Evolutionary conservation across 2,888 invertebrate species (phyloP).

Genomic region (Mimumesa dahlbomi): DNA sequence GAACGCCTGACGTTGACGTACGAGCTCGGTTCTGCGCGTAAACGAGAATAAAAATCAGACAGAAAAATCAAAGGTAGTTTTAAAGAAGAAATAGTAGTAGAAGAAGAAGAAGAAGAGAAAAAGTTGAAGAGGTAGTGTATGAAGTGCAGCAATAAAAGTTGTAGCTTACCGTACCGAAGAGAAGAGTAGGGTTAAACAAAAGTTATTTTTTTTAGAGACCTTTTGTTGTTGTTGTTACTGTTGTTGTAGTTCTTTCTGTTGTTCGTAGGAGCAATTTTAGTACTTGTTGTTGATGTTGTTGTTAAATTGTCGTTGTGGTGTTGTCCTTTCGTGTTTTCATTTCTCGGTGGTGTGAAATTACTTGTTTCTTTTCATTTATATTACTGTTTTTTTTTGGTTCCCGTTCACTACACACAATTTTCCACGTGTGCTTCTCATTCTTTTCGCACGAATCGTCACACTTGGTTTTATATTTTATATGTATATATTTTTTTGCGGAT

Average conservation of each 20-base stretch:
- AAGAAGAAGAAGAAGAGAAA: slow-evolving; percentile 2
- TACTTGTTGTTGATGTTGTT: slow-evolving; percentile 51
- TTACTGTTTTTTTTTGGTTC: background rate
- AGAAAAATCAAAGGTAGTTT: too few relatives aligned
- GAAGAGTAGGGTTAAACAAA: slow-evolving; percentile 61
- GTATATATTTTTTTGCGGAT: background rate
- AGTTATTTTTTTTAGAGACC: slow-evolving; percentile 39
- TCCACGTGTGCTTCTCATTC: slow-evolving; percentile 6
- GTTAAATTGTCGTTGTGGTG: slow-evolving; percentile 53
- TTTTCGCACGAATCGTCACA: slow-evolving; percentile 1
- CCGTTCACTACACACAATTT: slow-evolving; percentile 3
- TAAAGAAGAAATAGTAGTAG: slow-evolving; percentile 8
- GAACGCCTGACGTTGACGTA: background rate
- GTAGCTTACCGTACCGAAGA: slow-evolving; percentile 73
- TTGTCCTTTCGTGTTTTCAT: slow-evolving; percentile 62
- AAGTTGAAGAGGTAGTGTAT: slow-evolving; percentile 37
- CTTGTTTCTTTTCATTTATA: background rate
- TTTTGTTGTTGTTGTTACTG: slow-evolving; percentile 42
- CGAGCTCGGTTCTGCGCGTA: background rate
- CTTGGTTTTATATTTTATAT: background rate
- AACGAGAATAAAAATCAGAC: slow-evolving; percentile 6
- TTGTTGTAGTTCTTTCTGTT: slow-evolving; percentile 57
- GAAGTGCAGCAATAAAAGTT: slow-evolving; percentile 59
- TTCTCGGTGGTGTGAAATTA: slow-evolving; percentile 54
- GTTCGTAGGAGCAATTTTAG: slow-evolving; percentile 47